Evolutionary conservation across 1,140 invertebrate species (phyloP), one percentile per base, ranked within the genome.

Genomic region (Drosophila sulfurigaster): DNA sequence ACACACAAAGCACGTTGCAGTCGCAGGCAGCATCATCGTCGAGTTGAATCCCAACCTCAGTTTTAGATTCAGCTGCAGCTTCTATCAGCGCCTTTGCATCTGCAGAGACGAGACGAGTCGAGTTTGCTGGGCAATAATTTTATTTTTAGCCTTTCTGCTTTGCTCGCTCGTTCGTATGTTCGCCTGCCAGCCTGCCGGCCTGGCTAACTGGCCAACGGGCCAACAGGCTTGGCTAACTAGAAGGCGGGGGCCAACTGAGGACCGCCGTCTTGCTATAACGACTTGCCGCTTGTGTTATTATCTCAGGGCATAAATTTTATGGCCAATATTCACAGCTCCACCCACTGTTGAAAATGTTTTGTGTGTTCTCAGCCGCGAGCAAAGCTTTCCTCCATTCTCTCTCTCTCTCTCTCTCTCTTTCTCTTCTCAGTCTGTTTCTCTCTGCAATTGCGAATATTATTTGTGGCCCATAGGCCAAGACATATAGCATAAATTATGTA

Each of bases 281-380:
- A 88, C 85, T 88, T 87, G 83, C 83, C 83, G 83, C 83, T 87
- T 88, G 85, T 81, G 85, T 88, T 88, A 88, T 88, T 88, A 88
- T 88, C 81, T 88, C 71, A 70, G 83, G 85, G 83, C 85, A 88
- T 88, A 88, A 88, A 88, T 88, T 88, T 88, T 83, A 89, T 88
- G 86, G 85, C 67, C 85, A 88, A 88, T 89, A 88, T 88, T 88
- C 85, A 88, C 85, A 88, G 85, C 85, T 88, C 85, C 85, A 88
- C 85, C 85, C 85, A 88, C 85, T 88, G 85, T 88, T 89, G 85
- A 88, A 88, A 88, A 89, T 88, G 71, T 74, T 73, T 77, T 75
- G 75, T 51, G 51, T 65, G 62, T 70, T 71, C 60, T 75, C 13
- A 16, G 51, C 62, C 67, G 66, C 41, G 41, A 43, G 41, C 11